These are phyloP conservation scores for Diogma glabrata DNA, from an alignment of 2,888 invertebrate genomes.

Conservation along the genomic window DNA sequence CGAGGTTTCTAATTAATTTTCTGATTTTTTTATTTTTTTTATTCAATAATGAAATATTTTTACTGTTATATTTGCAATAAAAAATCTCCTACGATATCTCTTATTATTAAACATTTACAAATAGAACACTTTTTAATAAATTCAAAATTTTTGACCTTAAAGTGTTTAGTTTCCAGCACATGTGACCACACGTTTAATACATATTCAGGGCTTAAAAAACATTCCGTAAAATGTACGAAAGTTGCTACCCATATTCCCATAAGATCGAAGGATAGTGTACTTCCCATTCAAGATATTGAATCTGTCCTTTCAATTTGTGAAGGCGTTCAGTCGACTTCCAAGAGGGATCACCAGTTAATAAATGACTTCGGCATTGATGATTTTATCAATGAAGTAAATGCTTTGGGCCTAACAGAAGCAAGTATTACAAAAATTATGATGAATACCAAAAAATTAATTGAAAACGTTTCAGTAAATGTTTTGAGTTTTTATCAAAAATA, in stretches of 20 bases:
- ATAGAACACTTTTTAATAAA: background rate
- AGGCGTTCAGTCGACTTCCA: background rate
- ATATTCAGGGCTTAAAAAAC: conserved; percentile 1
- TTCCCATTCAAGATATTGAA: too few relatives aligned
- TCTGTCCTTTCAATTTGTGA: background rate
- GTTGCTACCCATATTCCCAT: background rate
- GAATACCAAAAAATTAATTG: background rate
- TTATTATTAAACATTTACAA: conserved; percentile 3
- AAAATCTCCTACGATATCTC: background rate
- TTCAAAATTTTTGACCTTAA: background rate
- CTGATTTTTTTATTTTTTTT: too few relatives aligned
- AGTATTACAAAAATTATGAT: background rate
- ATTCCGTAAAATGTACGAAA: background rate
- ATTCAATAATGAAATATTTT: conserved; percentile 1
- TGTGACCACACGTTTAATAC: background rate
- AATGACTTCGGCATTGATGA: background rate
- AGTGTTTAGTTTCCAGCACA: background rate
- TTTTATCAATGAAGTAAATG: background rate
- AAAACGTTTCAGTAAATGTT: background rate
- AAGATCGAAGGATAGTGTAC: background rate
- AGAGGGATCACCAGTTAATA: background rate
- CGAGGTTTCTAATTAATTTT: too few relatives aligned
- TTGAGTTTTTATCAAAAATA: too few relatives aligned
- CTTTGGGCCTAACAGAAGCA: background rate
- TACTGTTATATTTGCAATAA: conserved; percentile 1